These are phyloP conservation scores for Teleiodes luculella DNA, from an alignment of 2,888 invertebrate species.

Conservation along the genomic window DNA sequence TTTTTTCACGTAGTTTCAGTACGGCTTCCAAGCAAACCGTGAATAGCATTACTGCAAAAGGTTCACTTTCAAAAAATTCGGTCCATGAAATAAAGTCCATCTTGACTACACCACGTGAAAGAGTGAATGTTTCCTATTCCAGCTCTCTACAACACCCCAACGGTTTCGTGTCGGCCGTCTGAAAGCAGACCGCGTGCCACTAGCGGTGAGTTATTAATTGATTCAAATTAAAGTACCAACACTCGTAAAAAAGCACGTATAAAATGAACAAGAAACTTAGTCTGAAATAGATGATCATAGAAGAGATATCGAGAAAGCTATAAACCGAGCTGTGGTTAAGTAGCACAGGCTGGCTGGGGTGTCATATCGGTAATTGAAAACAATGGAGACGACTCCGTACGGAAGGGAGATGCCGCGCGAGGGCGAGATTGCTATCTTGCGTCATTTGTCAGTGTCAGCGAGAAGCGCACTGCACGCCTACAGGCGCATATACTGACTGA, in stretches of 20 bases:
- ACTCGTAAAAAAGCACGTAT: slow-evolving; percentile 39
- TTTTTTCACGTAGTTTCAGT: not conserved
- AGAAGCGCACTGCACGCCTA: slow-evolving; percentile 60
- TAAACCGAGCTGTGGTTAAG: slow-evolving; percentile 69
- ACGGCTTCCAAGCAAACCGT: not conserved
- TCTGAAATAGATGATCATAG: slow-evolving; percentile 61
- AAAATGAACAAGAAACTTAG: slow-evolving; percentile 22
- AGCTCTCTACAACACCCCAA: slow-evolving; percentile 85
- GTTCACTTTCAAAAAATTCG: not conserved
- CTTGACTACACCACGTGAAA: slow-evolving; percentile 50
- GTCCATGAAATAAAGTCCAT: slow-evolving; percentile 24
- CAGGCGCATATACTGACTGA: slow-evolving; percentile 47
- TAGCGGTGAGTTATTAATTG: slow-evolving; percentile 62
- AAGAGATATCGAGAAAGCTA: slow-evolving; percentile 61
- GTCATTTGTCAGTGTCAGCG: slow-evolving; percentile 88
- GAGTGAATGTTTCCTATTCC: slow-evolving; percentile 67
- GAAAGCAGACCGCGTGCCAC: slow-evolving; percentile 70
- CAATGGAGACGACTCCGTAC: slow-evolving; percentile 69
- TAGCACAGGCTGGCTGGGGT: slow-evolving; percentile 59
- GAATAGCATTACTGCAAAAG: not conserved
- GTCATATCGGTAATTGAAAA: slow-evolving; percentile 77
- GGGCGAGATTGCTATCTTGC: slow-evolving; percentile 85
- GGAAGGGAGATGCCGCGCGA: slow-evolving; percentile 61
- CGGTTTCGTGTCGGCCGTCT: slow-evolving; percentile 88
- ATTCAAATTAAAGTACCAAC: slow-evolving; percentile 51